Conservation (phyloP, 1,140 invertebrate genomes). For the Frieseomelitta varia region DNA sequence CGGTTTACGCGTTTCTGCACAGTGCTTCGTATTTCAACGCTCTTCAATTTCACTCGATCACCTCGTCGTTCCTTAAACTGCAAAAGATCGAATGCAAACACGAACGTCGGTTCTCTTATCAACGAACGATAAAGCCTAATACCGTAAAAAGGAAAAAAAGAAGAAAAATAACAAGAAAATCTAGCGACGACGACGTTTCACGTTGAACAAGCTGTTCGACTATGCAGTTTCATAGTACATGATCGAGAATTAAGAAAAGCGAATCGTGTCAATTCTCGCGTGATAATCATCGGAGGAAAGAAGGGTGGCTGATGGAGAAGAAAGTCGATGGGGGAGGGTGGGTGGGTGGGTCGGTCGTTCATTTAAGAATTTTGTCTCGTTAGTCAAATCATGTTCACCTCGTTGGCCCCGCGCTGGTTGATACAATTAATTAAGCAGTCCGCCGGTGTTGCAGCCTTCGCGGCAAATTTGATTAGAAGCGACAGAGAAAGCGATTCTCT, state of each 20-base stretch:
- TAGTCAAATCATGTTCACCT: constrained; percentile 77
- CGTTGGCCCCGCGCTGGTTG: constrained; percentile 74
- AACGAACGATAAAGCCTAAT: too few species aligned
- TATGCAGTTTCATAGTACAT: not conserved
- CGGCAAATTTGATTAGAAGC: constrained; percentile 74
- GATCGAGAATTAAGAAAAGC: constrained; percentile 8
- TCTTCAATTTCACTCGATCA: too few species aligned
- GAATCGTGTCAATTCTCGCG: constrained; percentile 26
- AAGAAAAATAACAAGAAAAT: too few species aligned
- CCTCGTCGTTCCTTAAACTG: too few species aligned
- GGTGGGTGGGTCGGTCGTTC: constrained; percentile 64
- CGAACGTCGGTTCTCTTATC: too few species aligned
- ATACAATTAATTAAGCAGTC: constrained; percentile 80
- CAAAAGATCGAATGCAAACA: too few species aligned
- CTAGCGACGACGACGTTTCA: not conserved
- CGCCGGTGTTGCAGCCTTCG: constrained; percentile 58
- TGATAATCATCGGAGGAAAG: constrained; percentile 29
- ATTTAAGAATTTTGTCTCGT: constrained; percentile 81
- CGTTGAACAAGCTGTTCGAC: not conserved
- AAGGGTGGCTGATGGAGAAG: constrained; percentile 37
- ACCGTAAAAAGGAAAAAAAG: too few species aligned
- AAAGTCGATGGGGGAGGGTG: constrained; percentile 8
- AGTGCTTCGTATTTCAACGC: too few species aligned
- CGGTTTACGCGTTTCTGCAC: too few species aligned
- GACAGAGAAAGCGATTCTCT: constrained; percentile 51